phyloP scores from a whole-genome alignment of 2,797 vertebrate genomes.

The Leptodactylus fallax region DNA sequence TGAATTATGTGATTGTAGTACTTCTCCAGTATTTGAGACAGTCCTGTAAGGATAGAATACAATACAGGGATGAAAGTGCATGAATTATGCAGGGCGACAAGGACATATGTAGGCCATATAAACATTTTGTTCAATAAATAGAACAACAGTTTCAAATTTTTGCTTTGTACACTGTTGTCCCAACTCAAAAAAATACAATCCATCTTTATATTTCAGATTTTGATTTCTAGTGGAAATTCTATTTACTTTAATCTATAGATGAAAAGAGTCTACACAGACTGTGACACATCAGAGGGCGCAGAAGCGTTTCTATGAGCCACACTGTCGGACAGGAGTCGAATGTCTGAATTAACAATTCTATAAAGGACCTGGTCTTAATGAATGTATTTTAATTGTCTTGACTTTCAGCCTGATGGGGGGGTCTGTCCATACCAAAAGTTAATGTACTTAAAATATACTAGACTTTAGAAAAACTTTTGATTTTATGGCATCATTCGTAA shows the following conservation, averaged over 20 bases:
- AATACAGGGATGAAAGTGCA: background rate
- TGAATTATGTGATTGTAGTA: background rate
- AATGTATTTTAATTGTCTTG: slow-evolving; percentile 1
- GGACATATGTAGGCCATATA: background rate
- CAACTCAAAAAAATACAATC: background rate
- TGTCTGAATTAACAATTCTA: background rate
- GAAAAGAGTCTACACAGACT: background rate
- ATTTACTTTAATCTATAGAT: background rate
- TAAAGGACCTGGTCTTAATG: background rate
- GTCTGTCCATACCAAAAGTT: background rate
- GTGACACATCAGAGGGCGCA: background rate
- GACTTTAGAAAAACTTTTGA: too few relatives aligned
- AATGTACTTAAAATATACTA: background rate
- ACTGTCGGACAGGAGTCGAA: background rate
- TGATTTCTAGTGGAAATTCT: background rate
- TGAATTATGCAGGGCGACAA: background rate
- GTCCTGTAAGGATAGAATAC: background rate
- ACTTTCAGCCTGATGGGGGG: background rate
- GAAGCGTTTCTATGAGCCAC: background rate
- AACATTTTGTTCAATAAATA: background rate
- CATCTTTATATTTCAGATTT: background rate
- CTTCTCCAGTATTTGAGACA: too few relatives aligned
- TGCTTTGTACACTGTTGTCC: background rate
- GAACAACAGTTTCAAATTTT: background rate
- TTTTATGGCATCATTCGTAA: too few relatives aligned